Evolutionary conservation across 2,797 vertebrate species (phyloP), one percentile per base, ranked within the genome.

Genomic region (Onychomys torridus): DNA sequence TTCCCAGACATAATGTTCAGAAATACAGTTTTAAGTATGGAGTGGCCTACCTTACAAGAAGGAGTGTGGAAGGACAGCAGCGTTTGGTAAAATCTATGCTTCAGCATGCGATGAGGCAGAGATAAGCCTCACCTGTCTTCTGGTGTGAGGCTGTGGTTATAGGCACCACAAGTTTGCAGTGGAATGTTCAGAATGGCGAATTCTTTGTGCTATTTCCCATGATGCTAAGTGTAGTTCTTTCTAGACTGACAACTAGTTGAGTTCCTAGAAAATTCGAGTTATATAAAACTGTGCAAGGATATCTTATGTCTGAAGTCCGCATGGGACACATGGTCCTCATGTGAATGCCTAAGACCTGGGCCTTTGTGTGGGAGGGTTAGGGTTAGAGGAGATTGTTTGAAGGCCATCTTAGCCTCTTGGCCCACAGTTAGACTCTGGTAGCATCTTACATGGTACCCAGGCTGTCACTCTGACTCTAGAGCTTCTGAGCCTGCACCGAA

Each of bases 141-240:
- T 46, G 78, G 4, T 1, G 9, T 57, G 34, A 4, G 5, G 3
- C 27, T 5, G 43, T 29, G 19, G 1, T 4, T 86, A 37, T 40
- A 34, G 21, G 5, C 4, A 6, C 21, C 19, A 17, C 32, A 7
- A 12, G 61, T 34, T 69, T 59, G 13, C 25, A 21, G 16, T 27
- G 55, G 43, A 12, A 3, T 75, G 21, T 49, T 91, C 13, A 63
- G 11, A 75, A 40, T 5, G 34, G 27, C 2, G 9, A 25, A 5
- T 84, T 94, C 85, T 79, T 59, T n/a, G 43, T 63, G 95, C 82
- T 43, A 2, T 91, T 95, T 93, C 55, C 77, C 23, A 13, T 82
- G 73, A 91, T 89, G 27, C 34, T 49, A 65, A 52, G 57, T 69
- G 2, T 63, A 34, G 5, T 34, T 90, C 32, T 73, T 87, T 59